Base-by-base conservation (phyloP, 2,113 vertebrate genomes). In the Ochotona curzoniae region DNA sequence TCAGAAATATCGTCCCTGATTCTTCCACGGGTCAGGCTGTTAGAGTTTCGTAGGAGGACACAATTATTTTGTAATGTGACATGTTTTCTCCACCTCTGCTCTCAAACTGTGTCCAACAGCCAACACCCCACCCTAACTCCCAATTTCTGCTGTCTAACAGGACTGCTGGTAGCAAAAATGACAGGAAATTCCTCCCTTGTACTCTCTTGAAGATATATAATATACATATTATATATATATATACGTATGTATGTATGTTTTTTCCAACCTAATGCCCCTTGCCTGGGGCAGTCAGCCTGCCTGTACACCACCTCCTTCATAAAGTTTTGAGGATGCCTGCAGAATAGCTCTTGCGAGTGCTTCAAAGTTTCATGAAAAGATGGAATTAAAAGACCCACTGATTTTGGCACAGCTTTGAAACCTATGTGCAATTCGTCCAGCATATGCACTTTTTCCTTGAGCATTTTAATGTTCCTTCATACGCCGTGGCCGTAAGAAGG, bases 1-100 rank as follows among this genome's bases (percentile, higher is more conserved):
- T 61, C 38, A 83, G 51, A 75, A 63, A 90, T 75, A n/a, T 17
- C 80, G 60, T 30, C 23, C 83, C 82, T 90, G 90, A 88, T 49
- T 84, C 74, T 18, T 71, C 17, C 4, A 3, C 80, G 54, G 71
- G 61, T 92, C 61, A 92, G 71, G 25, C 21, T 90, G 28, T 71
- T 44, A 44, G 38, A 44, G 38, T 44, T 44, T 44, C 38, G 38
- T 44, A 44, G 38, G 4, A 44, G 38, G 38, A 44, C 38, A 44
- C 38, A 3, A 44, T 73, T 66, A 82, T 67, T 57, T 79, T 38
- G 23, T 86, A 10, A 38, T n/a, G 38, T 67, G n/a, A 64, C 3
- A 32, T 21, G 21, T 7, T 13, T 10, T 20, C 10, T 35, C 49
- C 8, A 57, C 54, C 15, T 89, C 44, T 35, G 67, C 63, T 10